Base-by-base conservation (phyloP, 2,113 vertebrate species). In the Apteryx owenii region DNA sequence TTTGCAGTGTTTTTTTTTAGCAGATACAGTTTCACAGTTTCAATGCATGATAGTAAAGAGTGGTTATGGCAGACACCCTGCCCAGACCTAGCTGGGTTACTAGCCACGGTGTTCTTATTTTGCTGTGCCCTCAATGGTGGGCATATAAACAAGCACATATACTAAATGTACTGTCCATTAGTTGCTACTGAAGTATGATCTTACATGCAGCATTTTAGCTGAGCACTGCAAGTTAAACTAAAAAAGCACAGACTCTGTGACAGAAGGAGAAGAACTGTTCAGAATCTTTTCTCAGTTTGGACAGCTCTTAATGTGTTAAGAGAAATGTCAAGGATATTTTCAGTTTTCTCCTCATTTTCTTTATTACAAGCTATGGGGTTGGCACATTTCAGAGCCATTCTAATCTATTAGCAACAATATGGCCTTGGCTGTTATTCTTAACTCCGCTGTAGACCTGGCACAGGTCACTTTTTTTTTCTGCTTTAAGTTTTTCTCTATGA, bases 261-360 rank as follows among this genome's bases (percentile, higher is more conserved):
- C 94, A 97, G 93, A 97, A 95, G 93, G 95, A 97, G 89, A 97
- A 70, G 94, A 88, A 83, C 28, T 71, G 82, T 94, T 36, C 85
- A 91, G 85, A 76, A 71, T 54, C 93, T 91, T 93, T 91, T 85
- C n/a, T 3, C 96, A 85, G 89, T 76, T 95, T 96, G 91, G 93
- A 86, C 95, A 96, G 93, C 82, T 94, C 82, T 65, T 83, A 91
- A 96, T 44, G 94, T 93, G 95, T 91, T 95, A 95, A 96, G 90
- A 95, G 81, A 95, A 88, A 96, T 6, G n/a, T 97, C 95, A 93
- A 93, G 93, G 85, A 93, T 93, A 95, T 96, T 97, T 96, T 95
- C 94, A 65, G 91, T 88, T 95, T 94, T 91, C 89, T 93, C 60
- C 3, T 94, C 56, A 58, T 58, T 94, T 71, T n/a, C 81, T 90